Conservation (phyloP, 2,888 invertebrate species). For the Pterostichus madidus region DNA sequence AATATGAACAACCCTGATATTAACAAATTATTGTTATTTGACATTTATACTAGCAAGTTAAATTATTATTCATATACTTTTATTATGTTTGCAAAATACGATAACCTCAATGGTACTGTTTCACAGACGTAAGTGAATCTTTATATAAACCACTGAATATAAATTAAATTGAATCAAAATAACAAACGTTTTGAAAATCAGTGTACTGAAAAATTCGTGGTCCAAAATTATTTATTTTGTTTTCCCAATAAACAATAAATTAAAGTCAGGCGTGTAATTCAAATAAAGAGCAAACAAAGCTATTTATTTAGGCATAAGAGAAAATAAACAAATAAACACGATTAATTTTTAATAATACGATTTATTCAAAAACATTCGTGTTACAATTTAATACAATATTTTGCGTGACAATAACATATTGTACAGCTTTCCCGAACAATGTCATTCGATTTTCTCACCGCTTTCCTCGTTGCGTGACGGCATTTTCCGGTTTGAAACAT, state of each 20-base stretch:
- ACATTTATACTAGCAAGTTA: no score
- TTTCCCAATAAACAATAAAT: slow-evolving; percentile 31
- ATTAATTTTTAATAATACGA: slow-evolving; percentile 29
- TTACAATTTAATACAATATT: slow-evolving; percentile 6
- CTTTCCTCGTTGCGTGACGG: background rate
- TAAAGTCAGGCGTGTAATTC: background rate
- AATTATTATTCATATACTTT: no score
- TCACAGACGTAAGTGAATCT: background rate
- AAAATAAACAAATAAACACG: slow-evolving; percentile 27
- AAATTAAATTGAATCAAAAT: background rate
- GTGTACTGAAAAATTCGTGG: slow-evolving; percentile 14
- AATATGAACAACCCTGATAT: no score
- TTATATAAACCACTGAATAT: background rate
- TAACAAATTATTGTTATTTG: no score
- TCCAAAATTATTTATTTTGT: slow-evolving; percentile 32
- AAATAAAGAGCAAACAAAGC: slow-evolving; percentile 1
- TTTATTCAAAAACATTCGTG: slow-evolving; percentile 21
- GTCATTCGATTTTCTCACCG: background rate
- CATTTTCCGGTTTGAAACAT: slow-evolving; percentile 2
- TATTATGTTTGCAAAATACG: no score
- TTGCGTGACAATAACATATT: slow-evolving; percentile 29
- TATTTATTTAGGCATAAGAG: slow-evolving; percentile 23
- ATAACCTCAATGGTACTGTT: no score
- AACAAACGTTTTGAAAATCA: slow-evolving; percentile 11
- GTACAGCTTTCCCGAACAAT: background rate